phyloP scores from a whole-genome alignment of 1,140 invertebrate species.

The Diorhabda sublineata region DNA sequence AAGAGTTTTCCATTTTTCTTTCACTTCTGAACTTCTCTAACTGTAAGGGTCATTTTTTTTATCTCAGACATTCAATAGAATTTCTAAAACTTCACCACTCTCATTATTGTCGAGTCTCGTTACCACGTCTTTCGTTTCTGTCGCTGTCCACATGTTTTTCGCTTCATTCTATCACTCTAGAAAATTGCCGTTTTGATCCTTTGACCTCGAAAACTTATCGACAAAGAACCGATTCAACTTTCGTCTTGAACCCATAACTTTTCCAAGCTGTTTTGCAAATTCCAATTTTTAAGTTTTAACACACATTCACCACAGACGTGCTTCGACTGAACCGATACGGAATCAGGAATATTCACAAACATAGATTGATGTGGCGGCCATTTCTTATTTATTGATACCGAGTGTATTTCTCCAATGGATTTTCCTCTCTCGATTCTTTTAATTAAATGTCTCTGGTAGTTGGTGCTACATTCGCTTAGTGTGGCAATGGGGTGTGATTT shows the following conservation, averaged over 20 bases:
- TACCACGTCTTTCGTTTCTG: not conserved
- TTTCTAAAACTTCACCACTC: not conserved
- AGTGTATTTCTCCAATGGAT: no score
- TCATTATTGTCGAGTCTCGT: not conserved
- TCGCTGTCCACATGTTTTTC: not conserved
- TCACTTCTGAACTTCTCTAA: not conserved
- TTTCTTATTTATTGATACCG: no score
- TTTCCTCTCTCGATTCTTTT: no score
- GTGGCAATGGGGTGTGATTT: no score
- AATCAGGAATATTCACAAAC: no score
- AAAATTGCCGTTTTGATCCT: conserved; percentile 1
- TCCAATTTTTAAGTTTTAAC: conserved; percentile 3
- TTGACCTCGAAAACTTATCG: not conserved
- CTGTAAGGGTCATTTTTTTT: not conserved
- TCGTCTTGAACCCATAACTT: not conserved
- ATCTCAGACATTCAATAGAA: not conserved
- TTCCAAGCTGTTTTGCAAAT: not conserved
- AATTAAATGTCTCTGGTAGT: no score
- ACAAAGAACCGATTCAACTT: not conserved
- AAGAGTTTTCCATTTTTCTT: no score
- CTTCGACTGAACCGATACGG: not conserved
- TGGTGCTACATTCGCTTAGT: no score
- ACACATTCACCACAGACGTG: not conserved
- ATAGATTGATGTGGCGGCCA: no score
- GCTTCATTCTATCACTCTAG: not conserved